Base-by-base conservation (phyloP, 2,888 invertebrate species). In the Sisyra nigra region DNA sequence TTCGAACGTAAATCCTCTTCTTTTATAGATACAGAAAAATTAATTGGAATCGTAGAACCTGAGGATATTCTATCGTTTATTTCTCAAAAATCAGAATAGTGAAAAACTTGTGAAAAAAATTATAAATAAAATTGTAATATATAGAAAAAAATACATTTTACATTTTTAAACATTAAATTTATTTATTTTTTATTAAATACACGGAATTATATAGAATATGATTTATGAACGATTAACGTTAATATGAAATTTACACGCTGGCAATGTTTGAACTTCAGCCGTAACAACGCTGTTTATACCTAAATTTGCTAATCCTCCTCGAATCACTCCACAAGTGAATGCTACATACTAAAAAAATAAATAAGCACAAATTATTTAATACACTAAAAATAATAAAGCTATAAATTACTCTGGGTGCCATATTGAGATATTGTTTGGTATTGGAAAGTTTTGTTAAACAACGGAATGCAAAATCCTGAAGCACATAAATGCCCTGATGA, bases 401-500 rank as follows among this genome's bases (percentile, higher is more conserved):
- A 30, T 14, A 35, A 54, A 60, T 58, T 65, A 86, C 80, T 64
- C 85, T 78, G 2, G 93, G 92, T 36, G 92, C 91, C 60, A 78
- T 76, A 57, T 91, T 89, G 49, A 96, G 68, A 63, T 92, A 94
- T 56, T 97, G 94, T 54, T 86, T 80, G 3, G 86, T 83, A 53
- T 76, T 80, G 2, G 91, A 88, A 51, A 98, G 79, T 55, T 82
- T 85, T 8, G 81, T 80, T 5, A 98, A 68, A 55, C 96, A 87
- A 45, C 89, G 72, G 62, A 98, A 97, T 44, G 81, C 77, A 66
- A 93, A 94, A 60, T 98, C 97, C 63, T 96, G 93, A 14, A 98
- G 68, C 8, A 98, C 96, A 67, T 97, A 98, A 41, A 96, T 89
- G 8, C 97, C 97, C 66, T 96, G 86, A 61, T 98, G 96, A 63